Evolutionary conservation across 2,113 vertebrate species (phyloP).

Genomic region (Echinops telfairi): DNA sequence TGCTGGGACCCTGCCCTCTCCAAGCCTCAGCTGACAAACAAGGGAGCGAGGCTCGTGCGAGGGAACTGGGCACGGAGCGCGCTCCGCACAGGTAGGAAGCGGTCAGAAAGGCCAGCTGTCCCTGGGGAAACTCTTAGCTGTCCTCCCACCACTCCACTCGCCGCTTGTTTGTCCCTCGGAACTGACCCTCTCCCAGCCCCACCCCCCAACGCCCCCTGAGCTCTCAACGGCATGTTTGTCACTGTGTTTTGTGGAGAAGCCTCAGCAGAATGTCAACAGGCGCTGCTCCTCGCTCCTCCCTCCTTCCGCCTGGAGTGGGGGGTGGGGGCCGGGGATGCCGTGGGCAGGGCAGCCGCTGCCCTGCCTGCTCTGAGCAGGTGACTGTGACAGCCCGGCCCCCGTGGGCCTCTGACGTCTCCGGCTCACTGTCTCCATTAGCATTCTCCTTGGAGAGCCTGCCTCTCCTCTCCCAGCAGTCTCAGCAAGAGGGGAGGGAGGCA

Average conservation of each 20-base stretch:
- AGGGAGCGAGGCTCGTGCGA: not conserved
- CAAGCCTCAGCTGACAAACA: not conserved
- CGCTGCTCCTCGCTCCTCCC: not conserved
- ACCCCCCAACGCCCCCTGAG: accelerated
- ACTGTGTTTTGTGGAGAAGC: not conserved
- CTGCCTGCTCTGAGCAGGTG: conserved; percentile 70
- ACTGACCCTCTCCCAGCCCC: too few species aligned
- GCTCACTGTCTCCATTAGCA: conserved; percentile 69
- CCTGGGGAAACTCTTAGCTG: too few species aligned
- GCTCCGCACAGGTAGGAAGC: not conserved
- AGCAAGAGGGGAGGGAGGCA: not conserved
- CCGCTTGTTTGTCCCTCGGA: not conserved
- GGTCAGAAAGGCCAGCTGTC: not conserved
- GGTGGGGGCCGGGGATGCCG: not conserved
- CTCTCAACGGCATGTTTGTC: not conserved
- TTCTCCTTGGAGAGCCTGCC: conserved; percentile 76
- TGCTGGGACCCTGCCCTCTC: conserved; percentile 1
- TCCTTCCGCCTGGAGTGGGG: not conserved
- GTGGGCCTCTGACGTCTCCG: conserved; percentile 66
- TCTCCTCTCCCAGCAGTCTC: not conserved
- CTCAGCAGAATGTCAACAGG: conserved; percentile 78
- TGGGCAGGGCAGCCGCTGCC: too few species aligned
- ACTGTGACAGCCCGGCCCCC: conserved; percentile 75
- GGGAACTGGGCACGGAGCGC: accelerated
- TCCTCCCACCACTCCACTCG: too few species aligned